Base-by-base conservation (phyloP, 2,113 vertebrate genomes). In the Dissostichus mawsoni region DNA sequence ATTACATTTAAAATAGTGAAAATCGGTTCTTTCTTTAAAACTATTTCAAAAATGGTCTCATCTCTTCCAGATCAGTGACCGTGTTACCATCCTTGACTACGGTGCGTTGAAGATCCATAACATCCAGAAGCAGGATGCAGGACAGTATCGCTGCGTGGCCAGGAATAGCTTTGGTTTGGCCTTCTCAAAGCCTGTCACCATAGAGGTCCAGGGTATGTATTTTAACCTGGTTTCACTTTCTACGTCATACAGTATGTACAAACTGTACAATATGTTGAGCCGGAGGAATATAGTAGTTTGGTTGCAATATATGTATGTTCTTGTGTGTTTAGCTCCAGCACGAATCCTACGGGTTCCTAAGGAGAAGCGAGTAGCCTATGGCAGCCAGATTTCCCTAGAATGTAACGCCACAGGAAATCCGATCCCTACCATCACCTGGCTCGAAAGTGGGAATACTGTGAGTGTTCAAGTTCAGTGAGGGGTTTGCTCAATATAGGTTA, bases 401-500 rank as follows among this genome's bases (percentile, higher is more conserved):
- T 99, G 98, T 50, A 95, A 95, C 0, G 98, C 97, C 0, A 96
- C 96, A 0, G 98, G 98, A 36, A 96, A 97, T 89, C 98, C 98
- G 25, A 94, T 96, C 48, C 98, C 98, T 44, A 96, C 95, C 16
- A 89, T 99, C 87, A 97, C 96, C 76, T 99, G 98, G 98, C 93
- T 98, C 90, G 98, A 99, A 94, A 98, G 99, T 10, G 98, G 98
- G 72, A 97, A 98, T 92, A 94, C 96, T 51, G 98, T 99, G 93
- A 98, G 97, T 96, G 9, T 33, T 41, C n/a, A 29, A 5, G 20
- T 63, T 52, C 51, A 69, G 11, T 45, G 50, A 11, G 23, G 9
- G 12, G 8, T 16, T 29, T 8, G 10, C 4, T 6, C 7, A 25
- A 11, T 8, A 3, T 53, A 12, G 12, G 18, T 67, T 52, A 47